Evolutionary conservation across 2,888 invertebrate species (phyloP).

Genomic region (Microplitis deprimator): DNA sequence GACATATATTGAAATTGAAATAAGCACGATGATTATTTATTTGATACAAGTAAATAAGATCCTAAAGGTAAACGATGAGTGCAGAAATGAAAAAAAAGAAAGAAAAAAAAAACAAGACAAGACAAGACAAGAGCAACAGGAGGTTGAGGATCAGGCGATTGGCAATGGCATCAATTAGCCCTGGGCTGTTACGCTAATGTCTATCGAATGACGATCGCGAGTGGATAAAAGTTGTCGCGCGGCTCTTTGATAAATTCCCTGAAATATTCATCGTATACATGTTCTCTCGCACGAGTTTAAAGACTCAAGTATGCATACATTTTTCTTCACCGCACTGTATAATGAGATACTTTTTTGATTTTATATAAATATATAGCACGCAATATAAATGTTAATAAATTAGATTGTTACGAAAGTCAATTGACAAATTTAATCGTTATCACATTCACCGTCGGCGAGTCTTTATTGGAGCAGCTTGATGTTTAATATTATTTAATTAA

Average conservation of each 20-base stretch:
- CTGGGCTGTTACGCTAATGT: slow-evolving; percentile 41
- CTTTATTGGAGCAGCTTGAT: background rate
- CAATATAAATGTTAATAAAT: background rate
- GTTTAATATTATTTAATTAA: too few species aligned
- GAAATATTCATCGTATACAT: slow-evolving; percentile 38
- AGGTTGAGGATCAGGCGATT: background rate
- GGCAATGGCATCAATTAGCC: slow-evolving; percentile 46
- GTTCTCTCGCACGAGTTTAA: slow-evolving; percentile 26
- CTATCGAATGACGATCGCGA: slow-evolving; percentile 45
- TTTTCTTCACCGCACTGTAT: slow-evolving; percentile 12
- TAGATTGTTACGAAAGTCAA: background rate
- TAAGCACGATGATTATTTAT: background rate
- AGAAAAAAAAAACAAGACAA: too few species aligned
- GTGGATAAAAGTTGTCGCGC: slow-evolving; percentile 39
- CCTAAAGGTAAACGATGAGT: background rate
- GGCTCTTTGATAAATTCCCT: slow-evolving; percentile 40
- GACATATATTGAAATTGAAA: background rate
- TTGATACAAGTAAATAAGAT: background rate
- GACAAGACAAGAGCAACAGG: background rate
- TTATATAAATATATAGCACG: background rate
- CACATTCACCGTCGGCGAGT: slow-evolving; percentile 2
- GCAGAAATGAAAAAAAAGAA: background rate
- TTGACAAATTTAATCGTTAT: slow-evolving; percentile 21
- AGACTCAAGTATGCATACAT: slow-evolving; percentile 20
- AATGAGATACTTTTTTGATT: slow-evolving; percentile 26